Base-by-base conservation (phyloP, 2,888 invertebrate species). In the Hirtodrosophila trivittata region DNA sequence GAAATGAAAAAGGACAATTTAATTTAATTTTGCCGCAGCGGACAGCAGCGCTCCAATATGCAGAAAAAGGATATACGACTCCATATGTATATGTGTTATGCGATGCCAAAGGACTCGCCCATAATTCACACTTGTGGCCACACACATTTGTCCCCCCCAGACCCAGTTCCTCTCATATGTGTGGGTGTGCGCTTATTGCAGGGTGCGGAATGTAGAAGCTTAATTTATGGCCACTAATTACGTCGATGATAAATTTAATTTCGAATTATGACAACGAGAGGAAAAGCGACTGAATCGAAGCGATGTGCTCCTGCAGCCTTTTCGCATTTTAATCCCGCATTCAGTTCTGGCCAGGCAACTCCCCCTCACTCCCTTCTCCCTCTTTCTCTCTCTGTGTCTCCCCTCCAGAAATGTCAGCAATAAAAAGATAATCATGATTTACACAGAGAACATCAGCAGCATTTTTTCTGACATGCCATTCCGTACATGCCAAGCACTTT, bases 221-320 rank as follows among this genome's bases (percentile, higher is more conserved):
- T 85, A 87, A 88, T 88, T 88, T 89, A 88, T 88, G 75, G 66
- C 81, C 87, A 87, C 87, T 89, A 89, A 89, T 89, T 89, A 85
- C 82, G 69, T 81, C 66, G 86, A 83, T 87, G 88, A 88, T 89
- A 83, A 88, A 88, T 89, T 85, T 78, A 77, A 81, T 78, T 85
- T 77, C 71, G 77, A 83, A 83, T 83, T 80, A 67, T 73, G 75
- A 65, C 54, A 52, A 52, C 10, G 10, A n/a, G 3, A 38, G 21
- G 18, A 42, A 25, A 62, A 43, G 1, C 2, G 28, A 4, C 49
- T 8, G 33, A 13, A 33, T 1, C 3, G 10, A 32, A 32, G 6
- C 25, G 25, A 25, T 6, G 6, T 4, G 3, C 25, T n/a, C 25
- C 25, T 25, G 25, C 25, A 25, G 3, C 25, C 3, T 25, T 25